Base-by-base conservation (phyloP, 2,113 vertebrate species). In the Phaethon lepturus region DNA sequence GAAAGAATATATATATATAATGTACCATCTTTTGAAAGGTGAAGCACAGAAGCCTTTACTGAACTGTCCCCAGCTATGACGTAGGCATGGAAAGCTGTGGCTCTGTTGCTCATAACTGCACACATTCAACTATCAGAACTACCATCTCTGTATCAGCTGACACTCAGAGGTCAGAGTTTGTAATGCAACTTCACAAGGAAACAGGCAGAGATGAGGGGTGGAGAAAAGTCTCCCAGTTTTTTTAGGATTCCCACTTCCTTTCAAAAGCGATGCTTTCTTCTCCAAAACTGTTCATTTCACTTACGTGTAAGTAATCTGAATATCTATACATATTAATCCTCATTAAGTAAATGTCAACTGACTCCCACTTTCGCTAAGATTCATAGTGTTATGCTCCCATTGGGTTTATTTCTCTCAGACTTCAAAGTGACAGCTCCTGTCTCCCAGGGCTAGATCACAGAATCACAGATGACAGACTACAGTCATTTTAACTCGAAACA, bases 71-170 rank as follows among this genome's bases (percentile, higher is more conserved):
- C 26, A 88, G 76, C 50, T 52, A 24, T 42, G 84, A 68, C 10
- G 44, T 31, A 17, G 33, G 49, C 52, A 49, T 2, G 6, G 49
- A 62, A 88, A 62, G 24, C 80, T 58, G 44, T 45, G 69, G 35
- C 40, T 76, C 63, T 50, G 40, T 33, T 78, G 60, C 56, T 81
- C 44, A 11, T 15, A 68, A 49, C 14, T 14, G 7, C 35, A 40
- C 24, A 50, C 20, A 16, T 24, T 35, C 29, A 60, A 3, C 40
- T 18, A 23, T 9, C 42, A 67, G 59, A 50, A 38, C 11, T 50
- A 11, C 50, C 6, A 1, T n/a, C 47, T 53, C 58, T 2, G 0
- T 24, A 24, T 13, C 31, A 31, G 52, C 53, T 62, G 76, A 10
- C 18, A 26, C 26, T 17, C 4, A 6, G 23, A 47, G 38, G 29